A percentile compares a stretch with the other conserved stretches of the same genome.
phyloP scores from a whole-genome alignment of 2,888 invertebrate species.

The Mechanitis messenoides region DNA sequence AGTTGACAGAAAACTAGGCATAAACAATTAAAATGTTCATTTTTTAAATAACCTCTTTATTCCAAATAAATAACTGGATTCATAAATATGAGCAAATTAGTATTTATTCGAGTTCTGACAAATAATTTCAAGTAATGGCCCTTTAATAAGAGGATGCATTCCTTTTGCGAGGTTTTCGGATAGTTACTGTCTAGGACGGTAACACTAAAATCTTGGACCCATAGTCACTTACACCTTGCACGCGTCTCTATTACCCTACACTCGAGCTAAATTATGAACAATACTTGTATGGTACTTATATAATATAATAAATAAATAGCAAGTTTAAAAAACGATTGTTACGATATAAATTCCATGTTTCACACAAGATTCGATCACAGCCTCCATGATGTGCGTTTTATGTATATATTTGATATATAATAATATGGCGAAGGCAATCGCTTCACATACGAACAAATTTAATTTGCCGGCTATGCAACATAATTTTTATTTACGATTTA shows the following conservation, averaged over 20 bases:
- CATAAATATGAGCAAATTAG: not conserved
- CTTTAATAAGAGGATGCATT: not conserved
- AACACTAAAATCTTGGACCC: slow-evolving; percentile 48
- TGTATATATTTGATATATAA: slow-evolving; percentile 30
- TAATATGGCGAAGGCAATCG: not conserved
- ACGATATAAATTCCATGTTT: slow-evolving; percentile 50
- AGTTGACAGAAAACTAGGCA: slow-evolving; percentile 38
- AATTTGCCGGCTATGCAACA: not conserved
- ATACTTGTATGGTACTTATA: slow-evolving; percentile 68
- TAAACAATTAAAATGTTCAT: slow-evolving; percentile 30
- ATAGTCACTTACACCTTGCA: slow-evolving; percentile 43
- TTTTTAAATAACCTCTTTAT: too few relatives aligned
- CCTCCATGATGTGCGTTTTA: slow-evolving; percentile 67
- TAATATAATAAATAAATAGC: slow-evolving; percentile 33
- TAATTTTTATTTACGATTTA: not conserved
- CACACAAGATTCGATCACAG: slow-evolving; percentile 67
- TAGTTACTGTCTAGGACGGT: slow-evolving; percentile 66
- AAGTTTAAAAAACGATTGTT: slow-evolving; percentile 48
- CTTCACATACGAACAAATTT: not conserved
- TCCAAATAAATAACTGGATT: too few relatives aligned
- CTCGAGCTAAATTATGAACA: slow-evolving; percentile 57
- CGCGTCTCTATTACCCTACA: slow-evolving; percentile 45
- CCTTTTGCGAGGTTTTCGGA: slow-evolving; percentile 20
- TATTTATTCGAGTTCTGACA: slow-evolving; percentile 27
- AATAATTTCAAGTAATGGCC: too few relatives aligned